A percentile compares a stretch with the other conserved stretches of the same genome.
These are phyloP conservation scores for fruit fly (Drosophila melanogaster) DNA, from an alignment of 1,140 invertebrate species.

Conservation along the genomic window Release_6_plus_ISO1_MT NT_033777.3:18454001-18454500, in stretches of 20 bases:
- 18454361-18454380: constrained; percentile 21
- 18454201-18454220: too few relatives aligned
- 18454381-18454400: constrained; percentile 37
- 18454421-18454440: constrained; percentile 43
- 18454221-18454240: neutral
- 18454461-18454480: constrained; percentile 13
- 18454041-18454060: too few relatives aligned
- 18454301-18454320: constrained; percentile 67
- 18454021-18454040: too few relatives aligned
- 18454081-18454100: neutral
- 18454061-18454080: too few relatives aligned
- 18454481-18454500: constrained; percentile 41
- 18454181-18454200: neutral
- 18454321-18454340: constrained; percentile 17
- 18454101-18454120: constrained; percentile 10
- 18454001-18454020: too few relatives aligned
- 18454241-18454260: constrained; percentile 11
- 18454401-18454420: constrained; percentile 54
- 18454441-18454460: constrained; percentile 39
- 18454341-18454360: constrained; percentile 62
- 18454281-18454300: constrained; percentile 55
- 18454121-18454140: constrained; percentile 57
- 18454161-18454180: constrained; percentile 22
- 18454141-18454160: constrained; percentile 74
- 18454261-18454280: constrained; percentile 34